A percentile compares a stretch with the other conserved stretches of the same genome.
phyloP scores from a whole-genome alignment of 92 coral and sea anemone genomes.

The Umimayanthus kanabou region DNA sequence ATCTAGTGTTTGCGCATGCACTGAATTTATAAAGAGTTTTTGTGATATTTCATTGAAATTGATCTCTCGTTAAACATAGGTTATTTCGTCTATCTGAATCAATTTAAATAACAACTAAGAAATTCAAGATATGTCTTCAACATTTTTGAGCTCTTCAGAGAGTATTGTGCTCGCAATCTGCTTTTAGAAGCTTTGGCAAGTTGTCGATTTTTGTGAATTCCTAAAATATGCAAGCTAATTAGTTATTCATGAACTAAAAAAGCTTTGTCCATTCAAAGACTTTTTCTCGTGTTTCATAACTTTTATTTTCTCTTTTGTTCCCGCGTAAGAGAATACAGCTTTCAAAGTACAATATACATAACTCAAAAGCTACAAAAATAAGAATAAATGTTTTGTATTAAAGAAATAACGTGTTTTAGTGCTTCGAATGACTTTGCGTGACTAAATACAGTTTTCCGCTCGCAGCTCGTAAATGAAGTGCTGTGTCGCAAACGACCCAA shows the following conservation, averaged over 20 bases:
- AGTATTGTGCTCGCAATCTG: slow-evolving; percentile 37
- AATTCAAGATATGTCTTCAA: not conserved
- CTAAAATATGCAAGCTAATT: slow-evolving; percentile 47
- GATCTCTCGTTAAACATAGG: not conserved
- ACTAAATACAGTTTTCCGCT: not conserved
- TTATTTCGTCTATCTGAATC: not conserved
- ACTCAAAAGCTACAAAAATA: not conserved
- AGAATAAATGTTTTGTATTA: not conserved
- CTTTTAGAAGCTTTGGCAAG: slow-evolving; percentile 49
- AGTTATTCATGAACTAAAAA: slow-evolving; percentile 66
- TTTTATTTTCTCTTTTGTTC: slow-evolving; percentile 11
- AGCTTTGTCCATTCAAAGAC: slow-evolving; percentile 45
- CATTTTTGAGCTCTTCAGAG: slow-evolving; percentile 2
- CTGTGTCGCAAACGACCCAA: no score
- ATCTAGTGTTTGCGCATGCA: slow-evolving; percentile 15
- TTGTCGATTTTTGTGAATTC: slow-evolving; percentile 67
- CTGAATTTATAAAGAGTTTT: not conserved
- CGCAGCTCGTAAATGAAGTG: not conserved
- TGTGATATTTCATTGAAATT: not conserved
- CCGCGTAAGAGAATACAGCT: not conserved
- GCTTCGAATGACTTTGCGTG: not conserved
- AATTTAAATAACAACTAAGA: not conserved
- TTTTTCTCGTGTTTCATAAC: slow-evolving; percentile 43
- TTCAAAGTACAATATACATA: not conserved
- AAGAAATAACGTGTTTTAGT: not conserved